Conservation (phyloP, 2,113 vertebrate species). For the Thamnaconus septentrionalis region DNA sequence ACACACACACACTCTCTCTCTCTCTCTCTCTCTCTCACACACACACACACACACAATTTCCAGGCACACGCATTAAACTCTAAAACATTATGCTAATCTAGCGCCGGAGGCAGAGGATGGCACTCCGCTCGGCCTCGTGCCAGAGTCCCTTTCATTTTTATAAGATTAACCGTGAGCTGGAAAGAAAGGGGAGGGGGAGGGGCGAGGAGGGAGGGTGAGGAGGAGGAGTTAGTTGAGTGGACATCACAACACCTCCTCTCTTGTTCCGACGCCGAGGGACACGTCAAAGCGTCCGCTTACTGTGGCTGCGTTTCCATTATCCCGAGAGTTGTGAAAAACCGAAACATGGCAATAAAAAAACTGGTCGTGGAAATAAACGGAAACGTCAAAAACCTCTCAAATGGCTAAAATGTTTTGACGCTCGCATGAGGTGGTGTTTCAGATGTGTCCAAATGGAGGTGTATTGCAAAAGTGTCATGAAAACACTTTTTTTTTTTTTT, state of each 20-base stretch:
- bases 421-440: too few species aligned
- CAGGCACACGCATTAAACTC: constrained; percentile 49
- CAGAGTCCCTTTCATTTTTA: constrained; percentile 73
- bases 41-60: constrained; percentile 32
- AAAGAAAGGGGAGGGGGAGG: constrained; percentile 22
- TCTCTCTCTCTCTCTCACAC: constrained; percentile 1
- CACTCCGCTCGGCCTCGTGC: constrained; percentile 65
- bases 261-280: constrained; percentile 9
- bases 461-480: too few species aligned
- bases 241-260: constrained; percentile 26
- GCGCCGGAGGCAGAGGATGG: constrained; percentile 59
- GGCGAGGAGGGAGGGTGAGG: constrained; percentile 23
- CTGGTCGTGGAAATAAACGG: constrained; percentile 1
- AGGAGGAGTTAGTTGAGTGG: constrained; percentile 25
- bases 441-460: too few species aligned
- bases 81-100: constrained; percentile 70
- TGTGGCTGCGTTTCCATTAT: too few species aligned
- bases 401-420: too few species aligned
- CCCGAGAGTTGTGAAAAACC: too few species aligned
- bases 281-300: not conserved
- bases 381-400: not conserved
- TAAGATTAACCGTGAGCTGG: constrained; percentile 66
- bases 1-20: not conserved
- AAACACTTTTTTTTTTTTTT: too few species aligned
- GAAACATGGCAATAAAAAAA: not conserved